Base-by-base conservation (phyloP, 1,140 invertebrate species). In the Chionoecetes opilio region DNA sequence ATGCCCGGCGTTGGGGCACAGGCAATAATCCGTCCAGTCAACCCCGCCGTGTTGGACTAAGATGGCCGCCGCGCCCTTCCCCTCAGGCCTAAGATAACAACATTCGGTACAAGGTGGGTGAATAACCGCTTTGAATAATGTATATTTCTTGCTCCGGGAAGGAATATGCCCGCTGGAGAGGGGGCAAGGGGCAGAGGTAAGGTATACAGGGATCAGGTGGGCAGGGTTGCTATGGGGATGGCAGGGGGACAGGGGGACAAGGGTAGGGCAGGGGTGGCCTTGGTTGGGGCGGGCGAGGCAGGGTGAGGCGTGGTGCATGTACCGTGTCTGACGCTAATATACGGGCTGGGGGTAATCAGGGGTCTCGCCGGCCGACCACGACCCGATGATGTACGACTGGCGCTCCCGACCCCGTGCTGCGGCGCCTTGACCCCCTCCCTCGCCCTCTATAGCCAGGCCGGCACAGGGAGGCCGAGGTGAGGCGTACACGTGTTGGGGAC, bases 311-410 rank as follows among this genome's bases (percentile, higher is more conserved):
- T 82, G 93, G 93, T 86, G 38, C 84, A 53, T 95, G 94, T 92
- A 92, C 84, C 94, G 89, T 95, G 94, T 92, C 94, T 46, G 94
- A 75, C 82, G 32, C 90, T 95, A 95, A 95, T 95, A 95, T 95
- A 95, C 94, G 94, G 90, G 41, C 38, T 8, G 53, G 92, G 88
- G 86, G 84, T 92, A 92, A 92, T 95, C 94, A 95, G 91, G 94
- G 90, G 90, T 92, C 91, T 26, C 75, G 82, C 88, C 89, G 34
- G 46, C 89, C 94, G 37, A 46, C 82, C 94, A 92, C 94, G 94
- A 92, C 94, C 84, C 38, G 29, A 95, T 93, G 92, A 93, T 93
- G 92, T 93, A 93, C 92, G 92, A 93, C 92, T 37, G 17, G 46
- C 53, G 26, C 89, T 34, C 46, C 89, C 89, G 63, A 21, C 31